A percentile compares a stretch with the other conserved stretches of the same genome.
These are phyloP conservation scores for Drosophila rubida DNA, from an alignment of 2,888 invertebrate genomes.

Conservation along the genomic window DNA sequence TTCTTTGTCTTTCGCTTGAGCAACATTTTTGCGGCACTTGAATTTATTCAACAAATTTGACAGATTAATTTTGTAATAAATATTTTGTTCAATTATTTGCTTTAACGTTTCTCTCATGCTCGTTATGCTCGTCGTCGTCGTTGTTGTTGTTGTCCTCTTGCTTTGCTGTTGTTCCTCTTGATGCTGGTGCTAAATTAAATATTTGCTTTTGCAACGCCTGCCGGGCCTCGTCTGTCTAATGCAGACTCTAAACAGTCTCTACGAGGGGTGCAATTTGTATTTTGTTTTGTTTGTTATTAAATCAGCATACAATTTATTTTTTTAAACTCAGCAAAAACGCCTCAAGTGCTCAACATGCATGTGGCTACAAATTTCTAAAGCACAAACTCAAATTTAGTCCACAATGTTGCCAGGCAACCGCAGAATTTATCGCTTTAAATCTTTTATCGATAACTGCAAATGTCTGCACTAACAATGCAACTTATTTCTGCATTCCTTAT, in stretches of 20 bases:
- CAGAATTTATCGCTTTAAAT: too few relatives aligned
- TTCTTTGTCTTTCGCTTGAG: conserved; percentile 15
- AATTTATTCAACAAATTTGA: conserved; percentile 38
- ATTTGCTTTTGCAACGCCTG: conserved; percentile 26
- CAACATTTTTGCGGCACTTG: conserved; percentile 35
- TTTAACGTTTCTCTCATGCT: neutral
- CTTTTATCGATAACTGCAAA: too few relatives aligned
- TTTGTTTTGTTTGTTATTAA: conserved; percentile 1
- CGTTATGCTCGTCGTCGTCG: neutral
- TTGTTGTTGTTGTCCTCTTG: conserved; percentile 7
- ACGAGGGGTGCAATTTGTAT: neutral
- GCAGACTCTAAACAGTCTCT: neutral
- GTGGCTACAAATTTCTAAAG: neutral
- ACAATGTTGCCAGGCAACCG: too few relatives aligned
- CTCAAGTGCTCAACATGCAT: neutral
- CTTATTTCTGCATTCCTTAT: too few relatives aligned
- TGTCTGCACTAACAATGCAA: too few relatives aligned
- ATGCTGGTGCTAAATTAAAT: conserved; percentile 9
- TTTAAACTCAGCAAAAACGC: neutral
- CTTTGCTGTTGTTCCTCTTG: neutral
- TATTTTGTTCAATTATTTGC: conserved; percentile 14
- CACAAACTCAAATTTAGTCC: too few relatives aligned
- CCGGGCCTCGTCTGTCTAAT: neutral
- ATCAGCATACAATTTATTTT: neutral
- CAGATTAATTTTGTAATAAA: conserved; percentile 42